Conservation (phyloP, 2,113 vertebrate genomes). For the Pardalotus punctatus region DNA sequence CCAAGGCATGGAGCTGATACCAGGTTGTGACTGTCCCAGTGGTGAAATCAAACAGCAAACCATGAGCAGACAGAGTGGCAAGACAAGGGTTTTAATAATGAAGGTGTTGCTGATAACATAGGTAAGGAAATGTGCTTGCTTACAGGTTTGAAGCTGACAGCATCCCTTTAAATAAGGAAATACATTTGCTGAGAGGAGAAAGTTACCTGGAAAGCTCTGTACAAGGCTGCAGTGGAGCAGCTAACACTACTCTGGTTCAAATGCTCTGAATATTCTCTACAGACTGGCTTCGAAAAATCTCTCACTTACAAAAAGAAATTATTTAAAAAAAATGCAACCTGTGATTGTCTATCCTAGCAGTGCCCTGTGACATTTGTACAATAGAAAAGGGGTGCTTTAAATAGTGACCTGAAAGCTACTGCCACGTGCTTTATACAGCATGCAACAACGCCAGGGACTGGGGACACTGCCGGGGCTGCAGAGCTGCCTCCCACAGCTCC, state of each 20-base stretch:
- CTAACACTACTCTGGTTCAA: slow-evolving; percentile 59
- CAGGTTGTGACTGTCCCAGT: neutral
- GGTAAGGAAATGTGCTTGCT: slow-evolving; percentile 63
- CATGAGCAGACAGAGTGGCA: neutral
- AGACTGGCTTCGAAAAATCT: slow-evolving; percentile 63
- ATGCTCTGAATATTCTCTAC: slow-evolving; percentile 61
- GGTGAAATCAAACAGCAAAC: neutral
- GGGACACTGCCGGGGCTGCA: neutral
- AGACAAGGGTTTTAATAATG: slow-evolving; percentile 65
- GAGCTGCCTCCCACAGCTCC: neutral
- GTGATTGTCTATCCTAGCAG: slow-evolving; percentile 78
- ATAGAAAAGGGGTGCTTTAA: slow-evolving; percentile 69
- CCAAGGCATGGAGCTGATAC: neutral
- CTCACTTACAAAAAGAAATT: slow-evolving; percentile 65
- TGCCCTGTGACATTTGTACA: slow-evolving; percentile 82
- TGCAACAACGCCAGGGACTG: slow-evolving; percentile 30
- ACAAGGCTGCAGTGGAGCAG: neutral
- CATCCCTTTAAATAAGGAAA: slow-evolving; percentile 62
- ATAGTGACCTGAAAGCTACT: slow-evolving; percentile 56
- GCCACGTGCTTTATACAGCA: slow-evolving; percentile 65
- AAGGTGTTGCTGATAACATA: slow-evolving; percentile 65
- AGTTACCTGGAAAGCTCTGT: slow-evolving; percentile 31
- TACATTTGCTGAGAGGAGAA: slow-evolving; percentile 39
- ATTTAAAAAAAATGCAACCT: slow-evolving; percentile 62
- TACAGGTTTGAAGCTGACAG: slow-evolving; percentile 57